A percentile compares a stretch with the other conserved stretches of the same genome.
Evolutionary conservation across 1,140 invertebrate species (phyloP).

Genomic region (Trichonephila clavipes): DNA sequence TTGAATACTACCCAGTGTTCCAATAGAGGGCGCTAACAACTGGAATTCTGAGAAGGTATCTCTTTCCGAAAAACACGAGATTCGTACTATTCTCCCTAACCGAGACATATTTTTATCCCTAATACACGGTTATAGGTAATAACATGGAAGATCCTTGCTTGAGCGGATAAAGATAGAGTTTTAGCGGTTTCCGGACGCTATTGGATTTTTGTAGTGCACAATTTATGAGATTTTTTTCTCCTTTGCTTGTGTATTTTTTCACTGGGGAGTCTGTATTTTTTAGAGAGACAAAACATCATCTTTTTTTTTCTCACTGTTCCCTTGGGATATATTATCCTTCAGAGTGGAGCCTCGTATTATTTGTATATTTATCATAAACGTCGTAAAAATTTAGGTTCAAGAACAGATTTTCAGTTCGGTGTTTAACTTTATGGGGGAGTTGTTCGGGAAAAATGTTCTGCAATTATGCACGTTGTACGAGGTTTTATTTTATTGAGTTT

Average conservation of each 20-base stretch:
- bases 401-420: constrained; percentile 22
- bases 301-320: not conserved
- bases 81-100: not conserved
- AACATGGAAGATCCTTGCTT: constrained; percentile 16
- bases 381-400: constrained; percentile 66
- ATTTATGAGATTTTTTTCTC: constrained; percentile 60
- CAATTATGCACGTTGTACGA: not conserved
- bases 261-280: constrained; percentile 11
- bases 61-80: constrained; percentile 26
- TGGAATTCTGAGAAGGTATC: not conserved
- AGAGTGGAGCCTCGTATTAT: constrained; percentile 22
- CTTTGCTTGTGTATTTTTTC: not conserved
- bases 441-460: not conserved
- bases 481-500: constrained; percentile 11
- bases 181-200: constrained; percentile 23
- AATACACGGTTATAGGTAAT: constrained; percentile 75
- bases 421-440: constrained; percentile 33
- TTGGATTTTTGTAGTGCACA: constrained; percentile 42
- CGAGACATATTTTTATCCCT: constrained; percentile 61
- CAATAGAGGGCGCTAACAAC: constrained; percentile 52
- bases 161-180: constrained; percentile 69
- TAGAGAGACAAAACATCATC: constrained; percentile 9
- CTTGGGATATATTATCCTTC: constrained; percentile 28
- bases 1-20: not conserved
- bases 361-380: constrained; percentile 71